Percentiles rank a stretch among this genome's conserved stretches.
These are phyloP conservation scores for Onychomys arenicola DNA, from an alignment of 2,797 vertebrate species.

Conservation along the genomic window DNA sequence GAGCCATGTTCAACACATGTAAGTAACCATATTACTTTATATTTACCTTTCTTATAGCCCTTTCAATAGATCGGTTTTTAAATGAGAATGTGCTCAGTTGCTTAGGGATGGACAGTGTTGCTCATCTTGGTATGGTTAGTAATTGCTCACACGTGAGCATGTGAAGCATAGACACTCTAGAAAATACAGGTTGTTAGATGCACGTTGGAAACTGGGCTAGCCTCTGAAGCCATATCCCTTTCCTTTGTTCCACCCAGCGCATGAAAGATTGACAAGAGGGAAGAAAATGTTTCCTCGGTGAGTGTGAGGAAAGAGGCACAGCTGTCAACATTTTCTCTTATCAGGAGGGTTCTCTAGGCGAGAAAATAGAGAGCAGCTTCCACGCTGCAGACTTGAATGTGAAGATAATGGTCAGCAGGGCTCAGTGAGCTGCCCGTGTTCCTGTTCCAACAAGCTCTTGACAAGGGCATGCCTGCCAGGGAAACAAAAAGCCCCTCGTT, in stretches of 20 bases:
- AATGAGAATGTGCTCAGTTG: background rate
- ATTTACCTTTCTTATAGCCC: background rate
- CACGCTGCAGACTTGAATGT: slow-evolving; percentile 14
- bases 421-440: background rate
- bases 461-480: slow-evolving; percentile 23
- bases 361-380: slow-evolving; percentile 47
- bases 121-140: background rate
- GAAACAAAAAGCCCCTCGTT: slow-evolving; percentile 44
- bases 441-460: slow-evolving; percentile 51
- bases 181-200: background rate
- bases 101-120: background rate
- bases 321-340: slow-evolving; percentile 58
- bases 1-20: background rate
- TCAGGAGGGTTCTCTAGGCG: background rate
- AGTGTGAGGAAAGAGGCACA: slow-evolving; percentile 52
- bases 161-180: background rate
- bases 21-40: background rate
- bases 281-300: slow-evolving; percentile 40
- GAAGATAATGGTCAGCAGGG: slow-evolving; percentile 48
- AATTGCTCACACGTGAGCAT: background rate
- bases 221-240: background rate
- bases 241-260: background rate
- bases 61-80: background rate
- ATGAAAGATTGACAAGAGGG: background rate
- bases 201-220: background rate